Percentiles rank a stretch among this genome's conserved stretches.
Conservation (phyloP, 92 coral and sea anemone species). For the Porites rus region DNA sequence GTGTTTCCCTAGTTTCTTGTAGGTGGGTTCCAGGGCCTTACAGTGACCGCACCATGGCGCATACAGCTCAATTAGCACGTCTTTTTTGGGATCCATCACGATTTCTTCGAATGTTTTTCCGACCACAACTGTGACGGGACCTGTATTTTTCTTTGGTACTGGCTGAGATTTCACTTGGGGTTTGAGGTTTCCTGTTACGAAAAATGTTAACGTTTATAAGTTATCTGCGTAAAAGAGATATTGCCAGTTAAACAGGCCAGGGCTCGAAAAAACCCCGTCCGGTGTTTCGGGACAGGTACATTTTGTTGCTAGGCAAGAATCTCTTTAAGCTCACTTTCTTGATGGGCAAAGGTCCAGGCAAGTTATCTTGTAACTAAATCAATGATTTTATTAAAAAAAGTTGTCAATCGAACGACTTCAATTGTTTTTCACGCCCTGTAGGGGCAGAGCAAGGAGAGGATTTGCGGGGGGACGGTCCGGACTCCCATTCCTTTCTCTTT, state of each 20-base stretch:
- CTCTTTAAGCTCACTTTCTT: too few species aligned
- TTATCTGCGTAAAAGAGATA: not conserved
- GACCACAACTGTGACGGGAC: slow-evolving; percentile 93
- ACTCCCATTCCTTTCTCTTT: too few species aligned
- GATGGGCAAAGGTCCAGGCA: too few species aligned
- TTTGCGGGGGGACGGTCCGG: too few species aligned
- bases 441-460: too few species aligned
- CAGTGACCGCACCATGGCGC: slow-evolving; percentile 99
- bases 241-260: not conserved
- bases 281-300: too few species aligned
- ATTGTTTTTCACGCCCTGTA: too few species aligned
- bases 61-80: slow-evolving; percentile 94
- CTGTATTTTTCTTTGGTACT: slow-evolving; percentile 84
- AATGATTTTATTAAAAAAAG: too few species aligned
- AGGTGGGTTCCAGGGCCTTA: slow-evolving; percentile 84
- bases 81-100: slow-evolving; percentile 86
- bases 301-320: too few species aligned
- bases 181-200: slow-evolving; percentile 75
- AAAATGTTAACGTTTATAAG: not conserved
- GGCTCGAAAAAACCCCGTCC: not conserved
- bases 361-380: too few species aligned
- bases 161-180: slow-evolving; percentile 95
- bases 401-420: too few species aligned
- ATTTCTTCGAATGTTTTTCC: slow-evolving; percentile 92
- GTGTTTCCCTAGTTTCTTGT: slow-evolving; percentile 88